A percentile compares a stretch with the other conserved stretches of the same genome.
Evolutionary conservation across 2,888 invertebrate species (phyloP).

Genomic region (Melanostoma scalare): DNA sequence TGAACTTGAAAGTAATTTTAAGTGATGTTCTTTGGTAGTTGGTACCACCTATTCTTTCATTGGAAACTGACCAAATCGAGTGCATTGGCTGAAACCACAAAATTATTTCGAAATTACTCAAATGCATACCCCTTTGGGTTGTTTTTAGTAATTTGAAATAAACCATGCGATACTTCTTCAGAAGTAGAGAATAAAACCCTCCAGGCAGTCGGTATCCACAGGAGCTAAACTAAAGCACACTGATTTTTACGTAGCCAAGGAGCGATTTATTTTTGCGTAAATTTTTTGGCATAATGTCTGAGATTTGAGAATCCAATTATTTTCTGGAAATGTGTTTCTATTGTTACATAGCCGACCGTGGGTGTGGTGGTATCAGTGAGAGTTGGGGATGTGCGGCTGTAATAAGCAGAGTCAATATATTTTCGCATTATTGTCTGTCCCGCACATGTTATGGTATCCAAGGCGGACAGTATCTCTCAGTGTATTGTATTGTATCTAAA

Average conservation of each 20-base stretch:
- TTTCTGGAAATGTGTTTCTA: constrained; percentile 48
- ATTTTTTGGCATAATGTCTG: constrained; percentile 47
- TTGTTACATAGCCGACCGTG: constrained; percentile 37
- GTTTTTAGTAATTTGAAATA: constrained; percentile 31
- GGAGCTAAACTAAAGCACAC: constrained; percentile 5
- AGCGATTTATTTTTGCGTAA: constrained; percentile 60
- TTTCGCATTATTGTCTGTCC: constrained; percentile 42
- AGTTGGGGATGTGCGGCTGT: neutral
- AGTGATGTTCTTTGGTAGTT: constrained; percentile 20
- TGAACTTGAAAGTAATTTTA: constrained; percentile 41
- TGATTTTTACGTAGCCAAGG: constrained; percentile 68
- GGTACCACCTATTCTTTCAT: neutral
- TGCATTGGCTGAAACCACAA: constrained; percentile 27
- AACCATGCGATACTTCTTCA: constrained; percentile 28
- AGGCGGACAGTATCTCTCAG: constrained; percentile 7
- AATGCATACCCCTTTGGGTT: constrained; percentile 35
- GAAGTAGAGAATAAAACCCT: constrained; percentile 31
- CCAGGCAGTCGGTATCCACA: constrained; percentile 20
- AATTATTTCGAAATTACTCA: constrained; percentile 25
- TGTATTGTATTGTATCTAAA: constrained; percentile 32
- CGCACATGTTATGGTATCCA: constrained; percentile 15
- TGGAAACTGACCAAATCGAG: neutral
- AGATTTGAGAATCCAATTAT: constrained; percentile 68
- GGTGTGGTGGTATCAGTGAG: neutral
- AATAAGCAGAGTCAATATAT: constrained; percentile 61